Evolutionary conservation across 2,797 vertebrate species (phyloP).

Genomic region (Oryzias dopingdopingensis): DNA sequence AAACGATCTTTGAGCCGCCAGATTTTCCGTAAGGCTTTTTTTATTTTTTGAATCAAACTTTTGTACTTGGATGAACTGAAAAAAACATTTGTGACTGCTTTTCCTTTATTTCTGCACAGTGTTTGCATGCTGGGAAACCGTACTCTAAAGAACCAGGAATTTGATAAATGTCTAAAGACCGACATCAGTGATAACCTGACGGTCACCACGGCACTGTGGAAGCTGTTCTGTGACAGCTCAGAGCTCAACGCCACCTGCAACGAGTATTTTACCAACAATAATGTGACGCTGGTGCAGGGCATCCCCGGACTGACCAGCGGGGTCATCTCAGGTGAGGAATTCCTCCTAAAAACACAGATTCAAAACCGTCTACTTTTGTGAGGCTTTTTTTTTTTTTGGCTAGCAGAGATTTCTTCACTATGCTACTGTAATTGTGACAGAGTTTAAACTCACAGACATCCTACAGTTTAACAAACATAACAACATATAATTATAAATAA

Average conservation of each 20-base stretch:
- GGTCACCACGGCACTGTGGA: conserved; percentile 81
- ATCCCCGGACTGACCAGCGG: conserved; percentile 90
- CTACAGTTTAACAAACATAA: too few relatives aligned
- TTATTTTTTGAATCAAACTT: not conserved
- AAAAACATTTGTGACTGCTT: not conserved
- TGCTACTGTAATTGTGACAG: too few relatives aligned
- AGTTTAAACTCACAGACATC: too few relatives aligned
- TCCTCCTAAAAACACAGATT: too few relatives aligned
- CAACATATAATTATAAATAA: too few relatives aligned
- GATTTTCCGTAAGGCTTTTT: conserved; percentile 86
- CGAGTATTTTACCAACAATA: conserved; percentile 86
- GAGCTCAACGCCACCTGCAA: conserved; percentile 80
- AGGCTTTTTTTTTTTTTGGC: too few relatives aligned
- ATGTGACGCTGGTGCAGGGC: conserved; percentile 85
- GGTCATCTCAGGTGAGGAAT: conserved; percentile 81
- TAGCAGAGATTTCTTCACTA: too few relatives aligned
- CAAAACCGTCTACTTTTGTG: too few relatives aligned
- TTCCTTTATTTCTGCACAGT: conserved; percentile 55
- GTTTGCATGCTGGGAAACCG: conserved; percentile 94
- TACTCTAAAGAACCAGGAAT: conserved; percentile 81
- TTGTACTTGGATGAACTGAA: too few relatives aligned
- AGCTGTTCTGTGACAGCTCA: conserved; percentile 81
- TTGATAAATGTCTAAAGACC: conserved; percentile 85
- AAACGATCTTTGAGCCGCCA: conserved; percentile 89
- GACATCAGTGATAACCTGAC: conserved; percentile 74